phyloP scores from a whole-genome alignment of 2,888 invertebrate genomes.

The Synanthedon andrenaeformis region DNA sequence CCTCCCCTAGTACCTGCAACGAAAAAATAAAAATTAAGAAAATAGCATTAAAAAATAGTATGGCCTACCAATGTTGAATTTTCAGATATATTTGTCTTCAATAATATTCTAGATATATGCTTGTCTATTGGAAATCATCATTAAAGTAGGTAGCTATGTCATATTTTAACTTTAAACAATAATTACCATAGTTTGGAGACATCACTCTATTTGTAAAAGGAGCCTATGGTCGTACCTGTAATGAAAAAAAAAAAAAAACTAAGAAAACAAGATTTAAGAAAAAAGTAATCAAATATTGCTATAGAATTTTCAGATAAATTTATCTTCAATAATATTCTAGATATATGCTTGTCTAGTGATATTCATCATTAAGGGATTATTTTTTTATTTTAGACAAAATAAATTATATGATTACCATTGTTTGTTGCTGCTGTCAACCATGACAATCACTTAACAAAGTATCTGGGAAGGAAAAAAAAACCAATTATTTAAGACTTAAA shows the following conservation, averaged over 20 bases:
- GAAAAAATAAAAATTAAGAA: neutral
- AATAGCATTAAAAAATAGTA: too few relatives aligned
- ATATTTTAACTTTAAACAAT: too few relatives aligned
- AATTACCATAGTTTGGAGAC: too few relatives aligned
- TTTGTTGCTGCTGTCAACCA: too few relatives aligned
- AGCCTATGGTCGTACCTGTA: too few relatives aligned
- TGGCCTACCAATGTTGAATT: neutral
- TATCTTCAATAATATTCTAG: constrained; percentile 40
- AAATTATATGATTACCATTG: too few relatives aligned
- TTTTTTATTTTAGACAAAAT: too few relatives aligned
- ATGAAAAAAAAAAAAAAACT: neutral
- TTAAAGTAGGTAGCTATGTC: neutral
- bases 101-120: constrained; percentile 45
- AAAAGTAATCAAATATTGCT: neutral
- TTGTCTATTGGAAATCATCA: constrained; percentile 29
- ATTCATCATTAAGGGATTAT: constrained; percentile 10
- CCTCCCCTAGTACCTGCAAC: neutral
- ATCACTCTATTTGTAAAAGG: too few relatives aligned
- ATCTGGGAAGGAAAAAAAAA: too few relatives aligned
- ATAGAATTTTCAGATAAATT: neutral
- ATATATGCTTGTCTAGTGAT: constrained; percentile 47
- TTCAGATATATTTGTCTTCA: constrained; percentile 27
- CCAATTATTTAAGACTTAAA: too few relatives aligned
- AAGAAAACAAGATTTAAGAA: too few relatives aligned
- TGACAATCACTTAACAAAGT: too few relatives aligned